Evolutionary conservation across 2,888 invertebrate species (phyloP), one percentile per base, ranked within the genome.

Genomic region (Caenorhabditis japonica): DNA sequence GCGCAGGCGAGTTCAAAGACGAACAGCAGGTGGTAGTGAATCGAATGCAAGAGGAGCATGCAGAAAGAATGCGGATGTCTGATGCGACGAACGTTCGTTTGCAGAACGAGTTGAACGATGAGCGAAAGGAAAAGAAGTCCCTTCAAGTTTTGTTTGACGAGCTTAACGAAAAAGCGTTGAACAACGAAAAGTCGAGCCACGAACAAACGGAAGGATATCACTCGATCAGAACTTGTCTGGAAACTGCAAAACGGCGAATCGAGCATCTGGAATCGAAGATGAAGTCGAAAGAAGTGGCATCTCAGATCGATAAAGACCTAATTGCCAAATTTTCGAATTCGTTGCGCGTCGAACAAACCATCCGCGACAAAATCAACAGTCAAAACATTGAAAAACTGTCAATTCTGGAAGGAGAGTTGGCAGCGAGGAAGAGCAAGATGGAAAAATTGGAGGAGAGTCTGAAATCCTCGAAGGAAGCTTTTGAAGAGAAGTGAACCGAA

Each of bases 21-120:
- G 36, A 36, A 10, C 30, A 44, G n/a, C 38, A 47, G 30, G 19
- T 39, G 10, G 15, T 3, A 0, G 15, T 62, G 17, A 19, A 53
- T 7, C 46, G 30, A 5, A 15, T 46, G 10, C 53, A 33, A 21
- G 21, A 38, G 15, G 53, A 53, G 15, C 30, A 53, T 19, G 21
- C 12, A 15, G 62, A 62, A 15, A 10, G 62, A 21, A 17, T 30
- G 30, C 46, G 33, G 15, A 62, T 62, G 53, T 10, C 46, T 0
- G 23, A 62, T 10, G 44, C 43, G 4, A 62, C 33, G 8, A 47
- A 38, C 23, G 52, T 30, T n/a, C 36, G 62, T 4, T 13, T 62
- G 4, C 52, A 47, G 13, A 27, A 21, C 8, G 53, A 53, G 15
- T 27, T 62, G 15, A 17, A 62, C 1, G 46, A 21, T 5, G 53